Base-by-base conservation (phyloP, 2,888 invertebrate species). In the Unio pictorum region DNA sequence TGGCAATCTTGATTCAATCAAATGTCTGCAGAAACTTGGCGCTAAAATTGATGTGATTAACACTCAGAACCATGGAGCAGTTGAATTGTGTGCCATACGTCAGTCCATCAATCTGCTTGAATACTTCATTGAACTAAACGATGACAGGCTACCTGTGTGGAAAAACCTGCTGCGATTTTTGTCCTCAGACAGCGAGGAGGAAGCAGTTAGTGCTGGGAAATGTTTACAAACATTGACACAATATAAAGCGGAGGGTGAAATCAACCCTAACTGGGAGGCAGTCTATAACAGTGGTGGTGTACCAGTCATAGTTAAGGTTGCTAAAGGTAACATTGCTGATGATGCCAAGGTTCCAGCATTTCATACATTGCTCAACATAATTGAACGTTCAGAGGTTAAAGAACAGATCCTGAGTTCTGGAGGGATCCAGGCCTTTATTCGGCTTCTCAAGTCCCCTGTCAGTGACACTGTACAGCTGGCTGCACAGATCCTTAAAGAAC, bases 51-150 rank as follows among this genome's bases (percentile, higher is more conserved):
- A 79, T 64, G 83, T 81, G 3, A 80, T 84, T 17, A 86, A 87
- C 76, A 79, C 81, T 11, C 83, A 85, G 54, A 87, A 88, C 66
- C 87, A 88, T 76, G 89, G 89, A 7, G 87, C 85, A 11, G 84
- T 89, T n/a, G 89, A 89, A 73, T 82, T 89, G 20, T 84, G 86
- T 73, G 85, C 86, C n/a, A 71, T 84, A 67, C 85, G 86, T 62
- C 80, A 85, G 58, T 85, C 72, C 69, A 80, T 85, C 30, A 74
- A 81, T 18, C 67, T 88, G 59, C 77, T 89, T 6, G 78, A 86
- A 61, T 87, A 81, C 75, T 86, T 89, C 69, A 82, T 88, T 18
- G 76, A 81, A 54, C 69, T 81, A 54, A 79, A 86, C 68, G 69
- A 84, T 72, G 81, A 81, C 3, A 67, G 69, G 66, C 76, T 89